Evolutionary conservation across 2,888 invertebrate species (phyloP).

Genomic region (Cerastis rubricosa): DNA sequence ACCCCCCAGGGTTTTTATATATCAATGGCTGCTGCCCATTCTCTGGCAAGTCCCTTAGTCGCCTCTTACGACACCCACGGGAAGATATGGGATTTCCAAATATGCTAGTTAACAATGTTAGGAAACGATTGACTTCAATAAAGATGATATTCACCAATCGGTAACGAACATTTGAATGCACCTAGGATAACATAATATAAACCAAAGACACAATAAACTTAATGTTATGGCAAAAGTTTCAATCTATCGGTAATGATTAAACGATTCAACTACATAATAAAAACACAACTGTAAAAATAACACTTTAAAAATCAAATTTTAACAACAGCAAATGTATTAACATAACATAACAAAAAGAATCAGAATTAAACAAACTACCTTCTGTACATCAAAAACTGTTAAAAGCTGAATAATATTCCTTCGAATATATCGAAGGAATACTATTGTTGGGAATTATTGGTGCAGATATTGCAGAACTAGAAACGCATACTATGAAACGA

Average conservation of each 20-base stretch:
- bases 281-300: not conserved
- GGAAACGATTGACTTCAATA: not conserved
- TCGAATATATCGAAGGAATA: not conserved
- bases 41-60: too few relatives aligned
- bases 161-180: too few relatives aligned
- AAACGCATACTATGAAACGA: not conserved
- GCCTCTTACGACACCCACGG: too few relatives aligned
- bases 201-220: not conserved
- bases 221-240: not conserved
- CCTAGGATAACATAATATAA: not conserved
- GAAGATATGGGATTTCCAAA: constrained; percentile 47
- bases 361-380: not conserved
- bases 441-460: not conserved
- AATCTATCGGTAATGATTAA: not conserved
- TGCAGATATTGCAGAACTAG: not conserved
- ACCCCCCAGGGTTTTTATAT: too few relatives aligned
- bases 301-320: not conserved
- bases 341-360: not conserved
- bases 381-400: not conserved
- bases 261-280: not conserved
- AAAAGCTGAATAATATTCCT: not conserved
- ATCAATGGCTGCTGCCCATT: too few relatives aligned
- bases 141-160: not conserved
- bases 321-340: not conserved
- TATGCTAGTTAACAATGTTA: too few relatives aligned